These are phyloP conservation scores for Conchocele bisecta DNA, from an alignment of 2,888 invertebrate genomes.

Conservation along the genomic window DNA sequence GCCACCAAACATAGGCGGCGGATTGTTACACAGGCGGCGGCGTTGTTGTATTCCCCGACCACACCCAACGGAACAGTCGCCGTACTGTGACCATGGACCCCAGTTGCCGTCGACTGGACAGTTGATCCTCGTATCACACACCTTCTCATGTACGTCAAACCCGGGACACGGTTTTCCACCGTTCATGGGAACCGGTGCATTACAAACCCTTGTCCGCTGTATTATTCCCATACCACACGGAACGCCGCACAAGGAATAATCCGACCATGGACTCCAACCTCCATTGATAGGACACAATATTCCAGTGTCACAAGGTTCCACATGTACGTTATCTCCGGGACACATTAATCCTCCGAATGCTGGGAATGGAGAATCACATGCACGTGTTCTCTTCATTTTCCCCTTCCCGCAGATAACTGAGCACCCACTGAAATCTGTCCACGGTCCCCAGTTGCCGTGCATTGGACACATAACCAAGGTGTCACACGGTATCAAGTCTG, in stretches of 20 bases:
- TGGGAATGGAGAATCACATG: constrained; percentile 33
- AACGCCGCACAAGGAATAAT: constrained; percentile 13
- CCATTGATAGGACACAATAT: constrained; percentile 41
- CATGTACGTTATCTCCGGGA: constrained; percentile 8
- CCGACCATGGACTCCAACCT: constrained; percentile 33
- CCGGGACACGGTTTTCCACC: constrained; percentile 47
- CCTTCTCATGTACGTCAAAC: constrained; percentile 12
- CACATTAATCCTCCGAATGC: constrained; percentile 27
- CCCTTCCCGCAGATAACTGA: constrained; percentile 19
- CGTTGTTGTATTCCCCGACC: constrained; percentile 37
- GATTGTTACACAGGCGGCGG: constrained; percentile 42
- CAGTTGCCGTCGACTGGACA: constrained; percentile 59
- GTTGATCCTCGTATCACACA: constrained; percentile 33
- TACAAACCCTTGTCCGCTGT: constrained; percentile 11
- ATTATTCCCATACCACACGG: constrained; percentile 32
- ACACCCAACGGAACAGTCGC: constrained; percentile 49
- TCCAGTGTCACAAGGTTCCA: constrained; percentile 15
- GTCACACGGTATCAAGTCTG: constrained; percentile 7
- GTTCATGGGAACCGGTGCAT: constrained; percentile 40
- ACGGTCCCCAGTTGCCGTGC: constrained; percentile 22
- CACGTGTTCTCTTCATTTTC: not conserved
- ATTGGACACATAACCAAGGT: constrained; percentile 17
- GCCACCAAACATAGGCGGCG: constrained; percentile 45
- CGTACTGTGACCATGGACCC: constrained; percentile 43
- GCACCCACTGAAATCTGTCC: constrained; percentile 25